phyloP scores from a whole-genome alignment of 2,888 invertebrate species.

The Flexamia atlantica region DNA sequence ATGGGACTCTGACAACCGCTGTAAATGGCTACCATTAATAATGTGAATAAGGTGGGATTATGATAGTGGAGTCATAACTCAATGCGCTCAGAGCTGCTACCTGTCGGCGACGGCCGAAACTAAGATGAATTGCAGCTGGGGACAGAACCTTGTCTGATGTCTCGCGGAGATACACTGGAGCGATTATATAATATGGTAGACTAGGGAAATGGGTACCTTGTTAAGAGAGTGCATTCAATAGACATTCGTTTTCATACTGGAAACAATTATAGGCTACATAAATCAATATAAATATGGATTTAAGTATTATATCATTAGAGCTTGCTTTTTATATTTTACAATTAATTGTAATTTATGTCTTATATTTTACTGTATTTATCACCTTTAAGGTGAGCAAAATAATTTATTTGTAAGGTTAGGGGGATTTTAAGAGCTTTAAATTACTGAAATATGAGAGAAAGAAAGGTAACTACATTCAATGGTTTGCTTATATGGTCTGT shows the following conservation, averaged over 20 bases:
- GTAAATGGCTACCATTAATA: constrained; percentile 53
- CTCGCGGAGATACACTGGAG: not conserved
- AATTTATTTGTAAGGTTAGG: too few species aligned
- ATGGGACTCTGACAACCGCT: not conserved
- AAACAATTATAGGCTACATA: too few species aligned
- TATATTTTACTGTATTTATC: too few species aligned
- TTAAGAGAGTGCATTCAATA: not conserved
- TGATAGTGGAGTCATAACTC: constrained; percentile 53
- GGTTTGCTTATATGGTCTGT: too few species aligned
- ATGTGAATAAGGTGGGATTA: constrained; percentile 46
- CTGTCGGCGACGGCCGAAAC: constrained; percentile 51
- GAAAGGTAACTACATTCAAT: too few species aligned
- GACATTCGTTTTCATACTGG: not conserved
- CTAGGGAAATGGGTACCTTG: constrained; percentile 12
- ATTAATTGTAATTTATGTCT: too few species aligned
- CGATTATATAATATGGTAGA: not conserved
- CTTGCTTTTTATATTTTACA: too few species aligned
- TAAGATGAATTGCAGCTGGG: constrained; percentile 30
- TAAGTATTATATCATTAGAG: too few species aligned
- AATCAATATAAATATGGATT: too few species aligned
- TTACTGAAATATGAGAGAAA: too few species aligned
- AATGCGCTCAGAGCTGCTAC: constrained; percentile 31
- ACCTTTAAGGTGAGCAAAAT: too few species aligned
- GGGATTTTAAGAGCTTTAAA: too few species aligned
- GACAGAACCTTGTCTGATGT: constrained; percentile 19